Base-by-base conservation (phyloP, 2,888 invertebrate species). In the Caenorhabditis wallacei region DNA sequence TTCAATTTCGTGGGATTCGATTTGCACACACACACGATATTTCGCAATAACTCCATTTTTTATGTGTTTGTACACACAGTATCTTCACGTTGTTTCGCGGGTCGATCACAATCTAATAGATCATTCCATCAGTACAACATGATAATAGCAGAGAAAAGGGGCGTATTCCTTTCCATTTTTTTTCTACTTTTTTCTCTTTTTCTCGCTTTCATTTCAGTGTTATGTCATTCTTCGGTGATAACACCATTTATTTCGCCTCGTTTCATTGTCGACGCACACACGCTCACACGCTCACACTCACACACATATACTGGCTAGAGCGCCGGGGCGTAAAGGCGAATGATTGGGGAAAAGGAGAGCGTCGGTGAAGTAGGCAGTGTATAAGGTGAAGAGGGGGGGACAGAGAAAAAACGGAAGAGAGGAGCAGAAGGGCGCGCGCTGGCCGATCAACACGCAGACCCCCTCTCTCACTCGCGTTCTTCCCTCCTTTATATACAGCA, bases 401-500 rank as follows among this genome's bases (percentile, higher is more conserved):
- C 30, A 43, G 64, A 35, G 48, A 74, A 37, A 35, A 74, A 64
- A 66, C 75, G 75, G 57, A 54, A 66, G 22, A 71, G 56, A 75
- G 75, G 64, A 74, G 63, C 74, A 56, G 66, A 66, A 66, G 54
- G 66, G 66, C 48, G 68, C 43, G 66, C 48, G 68, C 43, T 48
- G 46, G 68, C 30, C 68, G 59, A 57, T 69, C 76, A n/a, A 59
- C 68, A 51, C 59, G 68, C 75, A 53, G 66, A 30, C 66, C 74
- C 59, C n/a, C n/a, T n/a, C n/a, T n/a, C n/a, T n/a, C n/a, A n/a
- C n/a, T 61, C 61, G 69, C 69, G 78, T 69, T 69, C 69, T 61
- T 68, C 72, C 46, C 43, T 53, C 66, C 70, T 68, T 84, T 84
- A 72, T 84, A 84, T 84, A 84, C 78, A 84, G 72, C 64, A 80